Evolutionary conservation across 1,140 invertebrate genomes (phyloP).

Genomic region (Sinonovacula constricta): DNA sequence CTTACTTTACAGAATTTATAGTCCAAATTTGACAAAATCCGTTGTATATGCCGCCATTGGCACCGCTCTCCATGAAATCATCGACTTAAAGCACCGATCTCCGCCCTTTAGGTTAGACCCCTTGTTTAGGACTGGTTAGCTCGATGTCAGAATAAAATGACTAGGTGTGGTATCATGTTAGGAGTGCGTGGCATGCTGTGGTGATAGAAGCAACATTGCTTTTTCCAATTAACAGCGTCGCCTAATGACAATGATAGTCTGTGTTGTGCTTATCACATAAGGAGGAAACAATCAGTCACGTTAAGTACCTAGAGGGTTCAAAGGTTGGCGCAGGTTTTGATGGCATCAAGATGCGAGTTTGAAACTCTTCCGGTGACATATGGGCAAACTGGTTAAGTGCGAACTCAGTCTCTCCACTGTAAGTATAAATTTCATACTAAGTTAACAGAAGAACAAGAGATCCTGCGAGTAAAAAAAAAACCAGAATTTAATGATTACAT

Average conservation of each 20-base stretch:
- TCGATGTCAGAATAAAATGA: too few relatives aligned
- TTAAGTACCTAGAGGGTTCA: conserved; percentile 53
- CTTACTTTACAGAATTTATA: too few relatives aligned
- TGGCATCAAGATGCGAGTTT: conserved; percentile 65
- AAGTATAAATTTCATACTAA: conserved; percentile 1
- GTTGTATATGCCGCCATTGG: too few relatives aligned
- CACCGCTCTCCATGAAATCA: too few relatives aligned
- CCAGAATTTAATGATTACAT: not conserved
- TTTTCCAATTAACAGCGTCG: not conserved
- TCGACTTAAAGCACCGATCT: too few relatives aligned
- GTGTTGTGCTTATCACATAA: too few relatives aligned
- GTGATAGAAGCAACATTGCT: not conserved
- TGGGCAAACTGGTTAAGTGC: conserved; percentile 69
- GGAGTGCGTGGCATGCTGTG: not conserved
- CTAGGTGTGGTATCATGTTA: not conserved
- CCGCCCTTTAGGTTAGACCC: too few relatives aligned
- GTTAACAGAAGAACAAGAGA: conserved; percentile 1
- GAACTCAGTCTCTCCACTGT: conserved; percentile 60
- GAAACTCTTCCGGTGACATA: conserved; percentile 64
- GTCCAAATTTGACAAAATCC: too few relatives aligned
- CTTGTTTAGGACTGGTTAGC: too few relatives aligned
- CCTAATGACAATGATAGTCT: not conserved
- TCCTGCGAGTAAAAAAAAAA: not conserved
- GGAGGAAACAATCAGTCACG: not conserved
- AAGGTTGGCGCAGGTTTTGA: conserved; percentile 54